Evolutionary conservation across 2,113 vertebrate species (phyloP).

Genomic region (Vicugna pacos): DNA sequence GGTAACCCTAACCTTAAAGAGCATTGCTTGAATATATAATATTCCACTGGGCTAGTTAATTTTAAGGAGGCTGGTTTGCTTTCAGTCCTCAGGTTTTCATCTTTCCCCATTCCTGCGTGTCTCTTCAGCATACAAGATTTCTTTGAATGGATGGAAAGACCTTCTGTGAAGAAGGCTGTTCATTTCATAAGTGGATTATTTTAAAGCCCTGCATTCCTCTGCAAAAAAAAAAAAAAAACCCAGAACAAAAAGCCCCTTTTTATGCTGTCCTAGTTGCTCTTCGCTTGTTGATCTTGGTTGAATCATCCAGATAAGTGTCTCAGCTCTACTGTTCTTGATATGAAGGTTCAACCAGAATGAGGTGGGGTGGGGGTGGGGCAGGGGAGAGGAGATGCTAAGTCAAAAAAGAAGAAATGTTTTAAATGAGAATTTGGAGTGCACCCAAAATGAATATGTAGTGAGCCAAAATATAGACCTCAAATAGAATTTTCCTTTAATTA

Average conservation of each 20-base stretch:
- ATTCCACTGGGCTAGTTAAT: not conserved
- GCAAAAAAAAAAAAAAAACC: not conserved
- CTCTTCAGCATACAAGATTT: not conserved
- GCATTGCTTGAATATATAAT: conserved; percentile 4
- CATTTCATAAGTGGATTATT: conserved; percentile 59
- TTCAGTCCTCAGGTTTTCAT: not conserved
- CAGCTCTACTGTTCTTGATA: not conserved
- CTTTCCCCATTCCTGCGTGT: not conserved
- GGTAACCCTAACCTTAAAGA: not conserved
- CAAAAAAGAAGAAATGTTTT: not conserved
- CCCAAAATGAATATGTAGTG: not conserved
- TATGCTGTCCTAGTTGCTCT: not conserved
- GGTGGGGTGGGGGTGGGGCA: too few relatives aligned
- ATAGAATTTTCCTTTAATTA: not conserved
- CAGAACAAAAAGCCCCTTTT: conserved; percentile 8
- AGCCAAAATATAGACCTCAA: not conserved
- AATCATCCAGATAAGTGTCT: conserved; percentile 43
- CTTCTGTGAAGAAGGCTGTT: conserved; percentile 39
- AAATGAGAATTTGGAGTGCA: conserved; percentile 33
- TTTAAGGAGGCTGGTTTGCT: conserved; percentile 52
- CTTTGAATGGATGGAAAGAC: conserved; percentile 39
- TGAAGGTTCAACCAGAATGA: not conserved
- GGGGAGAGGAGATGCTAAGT: not conserved
- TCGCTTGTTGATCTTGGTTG: conserved; percentile 21
- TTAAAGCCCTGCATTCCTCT: not conserved